phyloP scores from a whole-genome alignment of 2,797 vertebrate species.

The Percopsis omiscomaycus region DNA sequence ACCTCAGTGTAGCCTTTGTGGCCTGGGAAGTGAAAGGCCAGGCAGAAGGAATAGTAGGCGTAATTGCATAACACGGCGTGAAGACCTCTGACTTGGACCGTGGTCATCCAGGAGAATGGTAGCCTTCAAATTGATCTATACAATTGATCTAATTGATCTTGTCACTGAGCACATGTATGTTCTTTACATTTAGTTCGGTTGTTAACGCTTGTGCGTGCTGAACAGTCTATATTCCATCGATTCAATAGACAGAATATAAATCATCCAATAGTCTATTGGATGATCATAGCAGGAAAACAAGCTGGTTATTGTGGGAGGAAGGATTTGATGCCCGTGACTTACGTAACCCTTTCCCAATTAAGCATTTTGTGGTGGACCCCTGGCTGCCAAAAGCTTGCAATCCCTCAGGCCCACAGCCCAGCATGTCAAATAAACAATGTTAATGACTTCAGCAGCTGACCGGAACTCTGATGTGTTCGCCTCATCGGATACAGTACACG shows the following conservation, averaged over 20 bases:
- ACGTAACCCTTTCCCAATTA: constrained; percentile 58
- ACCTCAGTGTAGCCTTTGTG: constrained; percentile 58
- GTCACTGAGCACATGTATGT: background rate
- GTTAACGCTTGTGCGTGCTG: background rate
- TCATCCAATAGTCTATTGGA: constrained; percentile 31
- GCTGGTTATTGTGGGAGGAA: constrained; percentile 39
- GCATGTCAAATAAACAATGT: constrained; percentile 30
- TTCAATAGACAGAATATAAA: constrained; percentile 10
- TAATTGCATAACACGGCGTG: constrained; percentile 71
- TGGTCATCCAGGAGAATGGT: constrained; percentile 5
- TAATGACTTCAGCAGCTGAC: constrained; percentile 35
- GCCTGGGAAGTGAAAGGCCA: constrained; percentile 50
- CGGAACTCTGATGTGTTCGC: constrained; percentile 33
- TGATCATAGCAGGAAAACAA: constrained; percentile 35
- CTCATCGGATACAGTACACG: constrained; percentile 12
- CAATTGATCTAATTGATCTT: constrained; percentile 43
- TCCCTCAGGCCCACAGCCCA: constrained; percentile 19
- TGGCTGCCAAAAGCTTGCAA: no score
- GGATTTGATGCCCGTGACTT: constrained; percentile 42
- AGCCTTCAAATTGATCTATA: constrained; percentile 31
- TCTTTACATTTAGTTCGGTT: no score
- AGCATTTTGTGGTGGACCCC: constrained; percentile 47
- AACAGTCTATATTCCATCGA: background rate
- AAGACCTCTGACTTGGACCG: constrained; percentile 67
- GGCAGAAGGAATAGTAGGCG: constrained; percentile 40